Conservation (phyloP, 2,888 invertebrate species). For the Synergus gifuensis region DNA sequence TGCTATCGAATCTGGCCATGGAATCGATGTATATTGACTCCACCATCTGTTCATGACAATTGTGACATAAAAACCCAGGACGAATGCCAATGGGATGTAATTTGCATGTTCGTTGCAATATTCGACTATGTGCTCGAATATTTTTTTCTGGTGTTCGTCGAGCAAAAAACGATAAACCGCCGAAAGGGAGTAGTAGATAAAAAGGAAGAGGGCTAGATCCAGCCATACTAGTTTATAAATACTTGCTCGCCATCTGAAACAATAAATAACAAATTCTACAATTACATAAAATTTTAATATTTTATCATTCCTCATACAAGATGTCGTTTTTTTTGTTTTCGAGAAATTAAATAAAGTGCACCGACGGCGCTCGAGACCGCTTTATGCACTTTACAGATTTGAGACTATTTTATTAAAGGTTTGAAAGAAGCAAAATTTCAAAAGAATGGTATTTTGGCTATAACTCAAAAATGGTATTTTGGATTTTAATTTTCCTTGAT, state of each 20-base stretch:
- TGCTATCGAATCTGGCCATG: constrained; percentile 82
- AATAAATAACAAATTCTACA: not conserved
- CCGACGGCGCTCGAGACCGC: no score
- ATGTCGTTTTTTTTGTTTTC: no score
- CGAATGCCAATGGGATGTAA: constrained; percentile 94
- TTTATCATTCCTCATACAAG: no score
- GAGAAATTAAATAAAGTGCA: no score
- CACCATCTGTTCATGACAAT: constrained; percentile 95
- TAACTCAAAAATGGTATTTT: no score
- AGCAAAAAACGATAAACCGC: constrained; percentile 87
- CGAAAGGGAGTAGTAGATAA: constrained; percentile 88
- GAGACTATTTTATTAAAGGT: no score
- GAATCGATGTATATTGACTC: constrained; percentile 81
- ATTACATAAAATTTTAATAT: no score
- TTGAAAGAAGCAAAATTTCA: no score
- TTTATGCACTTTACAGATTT: no score
- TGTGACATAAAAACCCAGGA: constrained; percentile 95
- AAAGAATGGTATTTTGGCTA: no score
- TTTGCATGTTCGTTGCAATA: constrained; percentile 93
- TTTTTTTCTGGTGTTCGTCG: constrained; percentile 84
- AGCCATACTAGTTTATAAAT: constrained; percentile 97
- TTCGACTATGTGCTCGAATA: constrained; percentile 89
- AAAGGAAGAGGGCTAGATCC: constrained; percentile 89
- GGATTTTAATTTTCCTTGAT: no score
- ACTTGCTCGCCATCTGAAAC: constrained; percentile 94